Evolutionary conservation across 2,797 vertebrate species (phyloP).

Genomic region (Typhlichthys eigenmanni): DNA sequence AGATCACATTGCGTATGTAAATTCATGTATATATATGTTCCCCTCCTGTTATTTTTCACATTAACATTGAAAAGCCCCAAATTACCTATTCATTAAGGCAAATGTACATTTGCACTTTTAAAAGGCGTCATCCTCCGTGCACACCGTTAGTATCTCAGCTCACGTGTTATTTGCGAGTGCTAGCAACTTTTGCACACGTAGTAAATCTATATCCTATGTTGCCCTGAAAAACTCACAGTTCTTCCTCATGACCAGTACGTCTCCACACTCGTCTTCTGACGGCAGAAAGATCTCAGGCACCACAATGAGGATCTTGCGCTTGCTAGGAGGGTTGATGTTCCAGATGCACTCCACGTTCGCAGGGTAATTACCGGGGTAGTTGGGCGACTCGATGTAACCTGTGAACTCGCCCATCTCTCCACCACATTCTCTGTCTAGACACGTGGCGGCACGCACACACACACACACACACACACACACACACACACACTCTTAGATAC

Average conservation of each 20-base stretch:
- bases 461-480: not conserved
- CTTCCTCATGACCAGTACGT: conserved; percentile 98
- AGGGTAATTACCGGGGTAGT: conserved; percentile 97
- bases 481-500: conserved; percentile 17
- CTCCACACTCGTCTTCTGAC: conserved; percentile 96
- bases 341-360: conserved; percentile 93
- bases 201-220: not conserved
- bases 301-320: conserved; percentile 97
- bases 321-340: conserved; percentile 98
- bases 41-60: too few species aligned
- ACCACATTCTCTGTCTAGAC: conserved; percentile 91
- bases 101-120: too few species aligned
- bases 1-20: too few species aligned
- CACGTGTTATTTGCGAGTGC: too few species aligned
- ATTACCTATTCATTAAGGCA: too few species aligned
- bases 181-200: not conserved
- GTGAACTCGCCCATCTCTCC: conserved; percentile 97
- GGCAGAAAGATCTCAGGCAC: conserved; percentile 98
- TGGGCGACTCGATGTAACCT: conserved; percentile 97
- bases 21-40: too few species aligned
- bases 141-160: too few species aligned
- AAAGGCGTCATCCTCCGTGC: too few species aligned
- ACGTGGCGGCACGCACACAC: conserved; percentile 4
- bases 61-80: too few species aligned
- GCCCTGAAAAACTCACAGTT: conserved; percentile 85